phyloP scores from a whole-genome alignment of 2,888 invertebrate genomes.

The Congeria kusceri region DNA sequence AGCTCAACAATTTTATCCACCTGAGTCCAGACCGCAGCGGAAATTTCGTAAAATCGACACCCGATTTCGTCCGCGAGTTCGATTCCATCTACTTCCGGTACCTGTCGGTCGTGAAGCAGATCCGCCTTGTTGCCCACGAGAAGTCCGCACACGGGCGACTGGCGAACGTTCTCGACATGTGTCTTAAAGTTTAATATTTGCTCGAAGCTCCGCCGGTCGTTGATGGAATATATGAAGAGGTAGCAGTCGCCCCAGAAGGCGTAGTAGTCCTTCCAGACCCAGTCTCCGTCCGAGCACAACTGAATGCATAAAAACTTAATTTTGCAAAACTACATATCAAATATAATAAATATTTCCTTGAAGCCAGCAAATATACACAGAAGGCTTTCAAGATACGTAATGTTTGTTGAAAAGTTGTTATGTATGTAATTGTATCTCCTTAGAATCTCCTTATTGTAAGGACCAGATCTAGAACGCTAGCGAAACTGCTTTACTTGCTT shows the following conservation, averaged over 20 bases:
- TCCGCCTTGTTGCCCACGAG: constrained; percentile 83
- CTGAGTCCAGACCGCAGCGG: constrained; percentile 83
- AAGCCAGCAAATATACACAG: too few species aligned
- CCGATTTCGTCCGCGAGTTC: constrained; percentile 80
- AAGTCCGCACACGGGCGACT: constrained; percentile 72
- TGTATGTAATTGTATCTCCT: too few species aligned
- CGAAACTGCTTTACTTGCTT: too few species aligned
- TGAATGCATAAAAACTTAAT: constrained; percentile 7
- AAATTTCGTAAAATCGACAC: constrained; percentile 81
- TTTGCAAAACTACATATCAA: too few species aligned
- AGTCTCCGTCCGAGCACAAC: constrained; percentile 28
- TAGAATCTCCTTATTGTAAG: too few species aligned
- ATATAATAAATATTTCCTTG: too few species aligned
- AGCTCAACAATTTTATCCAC: constrained; percentile 75
- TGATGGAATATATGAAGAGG: constrained; percentile 82
- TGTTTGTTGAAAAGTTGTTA: too few species aligned
- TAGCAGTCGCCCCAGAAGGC: constrained; percentile 83
- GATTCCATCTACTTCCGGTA: constrained; percentile 76
- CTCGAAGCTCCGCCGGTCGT: constrained; percentile 79
- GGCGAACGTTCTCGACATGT: constrained; percentile 73
- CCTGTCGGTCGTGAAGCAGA: constrained; percentile 79
- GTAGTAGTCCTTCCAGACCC: constrained; percentile 78
- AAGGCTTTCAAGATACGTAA: too few species aligned
- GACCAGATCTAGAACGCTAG: too few species aligned
- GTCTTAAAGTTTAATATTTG: constrained; percentile 74